These are phyloP conservation scores for Eilema sororculum DNA, from an alignment of 2,888 invertebrate genomes.

Conservation along the genomic window DNA sequence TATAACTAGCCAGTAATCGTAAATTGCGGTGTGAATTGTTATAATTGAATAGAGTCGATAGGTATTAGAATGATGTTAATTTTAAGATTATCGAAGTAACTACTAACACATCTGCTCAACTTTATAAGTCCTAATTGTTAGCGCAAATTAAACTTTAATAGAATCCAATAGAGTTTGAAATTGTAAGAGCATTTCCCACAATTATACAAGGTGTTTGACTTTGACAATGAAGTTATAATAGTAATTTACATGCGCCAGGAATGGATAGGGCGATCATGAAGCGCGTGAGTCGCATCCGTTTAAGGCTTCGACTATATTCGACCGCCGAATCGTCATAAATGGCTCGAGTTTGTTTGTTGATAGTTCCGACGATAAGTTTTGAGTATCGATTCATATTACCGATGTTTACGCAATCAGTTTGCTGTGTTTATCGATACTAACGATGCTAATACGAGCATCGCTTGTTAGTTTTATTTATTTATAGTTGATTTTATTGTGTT, in stretches of 20 bases:
- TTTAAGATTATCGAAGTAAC: slow-evolving; percentile 63
- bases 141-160: slow-evolving; percentile 11
- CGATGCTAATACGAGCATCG: slow-evolving; percentile 48
- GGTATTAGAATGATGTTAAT: slow-evolving; percentile 61
- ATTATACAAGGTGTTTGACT: slow-evolving; percentile 48
- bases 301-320: slow-evolving; percentile 61
- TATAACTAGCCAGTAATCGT: slow-evolving; percentile 52
- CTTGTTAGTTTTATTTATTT: slow-evolving; percentile 53
- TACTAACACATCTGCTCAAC: slow-evolving; percentile 33
- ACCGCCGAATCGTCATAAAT: slow-evolving; percentile 62
- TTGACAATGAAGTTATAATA: slow-evolving; percentile 68
- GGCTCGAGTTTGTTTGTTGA: slow-evolving; percentile 60
- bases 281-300: slow-evolving; percentile 49
- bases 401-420: slow-evolving; percentile 51
- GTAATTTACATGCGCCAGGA: slow-evolving; percentile 67
- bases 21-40: slow-evolving; percentile 60
- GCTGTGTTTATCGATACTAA: slow-evolving; percentile 50
- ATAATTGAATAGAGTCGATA: slow-evolving; percentile 67
- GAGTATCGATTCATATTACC: slow-evolving; percentile 41
- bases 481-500: slow-evolving; percentile 49
- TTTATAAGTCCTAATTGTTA: slow-evolving; percentile 17
- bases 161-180: slow-evolving; percentile 31
- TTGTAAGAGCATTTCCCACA: slow-evolving; percentile 11
- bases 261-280: slow-evolving; percentile 54
- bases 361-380: slow-evolving; percentile 40